Conservation (phyloP, 1,140 invertebrate species). For the Heliconius himera region DNA sequence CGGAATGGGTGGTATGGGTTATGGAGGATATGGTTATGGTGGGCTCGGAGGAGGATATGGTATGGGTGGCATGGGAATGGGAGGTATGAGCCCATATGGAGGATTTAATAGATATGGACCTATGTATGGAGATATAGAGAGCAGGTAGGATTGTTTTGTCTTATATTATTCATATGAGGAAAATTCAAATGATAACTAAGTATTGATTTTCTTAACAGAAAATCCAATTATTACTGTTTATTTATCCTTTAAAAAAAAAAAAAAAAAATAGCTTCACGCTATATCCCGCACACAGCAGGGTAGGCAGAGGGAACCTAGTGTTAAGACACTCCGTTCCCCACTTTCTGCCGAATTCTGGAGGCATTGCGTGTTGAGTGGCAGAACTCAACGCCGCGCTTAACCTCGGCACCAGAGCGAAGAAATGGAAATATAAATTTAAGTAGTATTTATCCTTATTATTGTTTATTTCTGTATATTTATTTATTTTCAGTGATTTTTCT, state of each 20-base stretch:
- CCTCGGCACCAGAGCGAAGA: no score
- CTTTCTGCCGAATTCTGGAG: no score
- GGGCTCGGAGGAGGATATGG: constrained; percentile 53
- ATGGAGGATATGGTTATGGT: constrained; percentile 46
- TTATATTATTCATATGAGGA: constrained; percentile 34
- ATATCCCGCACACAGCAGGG: no score
- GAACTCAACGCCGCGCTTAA: no score
- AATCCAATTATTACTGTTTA: neutral
- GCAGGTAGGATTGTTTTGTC: constrained; percentile 71
- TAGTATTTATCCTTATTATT: constrained; percentile 2
- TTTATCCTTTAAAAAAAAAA: no score
- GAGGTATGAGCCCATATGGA: constrained; percentile 62
- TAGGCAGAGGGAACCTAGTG: no score
- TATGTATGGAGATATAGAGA: constrained; percentile 84
- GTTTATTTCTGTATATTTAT: neutral
- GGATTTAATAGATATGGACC: constrained; percentile 77
- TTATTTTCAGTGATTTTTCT: neutral
- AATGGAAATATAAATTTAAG: no score
- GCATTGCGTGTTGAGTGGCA: no score
- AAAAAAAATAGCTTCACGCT: no score
- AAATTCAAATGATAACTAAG: constrained; percentile 11
- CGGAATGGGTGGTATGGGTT: constrained; percentile 43
- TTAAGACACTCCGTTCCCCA: no score
- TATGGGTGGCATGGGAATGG: constrained; percentile 58
- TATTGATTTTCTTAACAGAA: neutral